phyloP scores from a whole-genome alignment of 2,888 invertebrate species.

The Hirtodrosophila duncani region DNA sequence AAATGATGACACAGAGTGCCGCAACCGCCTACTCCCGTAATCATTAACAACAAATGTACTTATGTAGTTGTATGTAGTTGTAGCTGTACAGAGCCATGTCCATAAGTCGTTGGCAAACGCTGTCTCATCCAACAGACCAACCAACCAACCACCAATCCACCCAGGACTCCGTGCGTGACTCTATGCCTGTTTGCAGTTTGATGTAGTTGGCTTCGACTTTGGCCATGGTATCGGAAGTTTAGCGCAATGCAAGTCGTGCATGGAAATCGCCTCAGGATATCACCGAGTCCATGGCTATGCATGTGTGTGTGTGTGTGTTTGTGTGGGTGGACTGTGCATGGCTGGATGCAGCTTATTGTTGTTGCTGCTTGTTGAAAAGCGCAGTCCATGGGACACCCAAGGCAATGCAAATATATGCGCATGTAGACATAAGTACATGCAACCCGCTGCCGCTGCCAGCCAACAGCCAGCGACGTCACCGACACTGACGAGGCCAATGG shows the following conservation, averaged over 20 bases:
- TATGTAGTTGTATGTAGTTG: no score
- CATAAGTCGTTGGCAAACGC: no score
- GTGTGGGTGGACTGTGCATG: no score
- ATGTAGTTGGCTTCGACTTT: conserved; percentile 41
- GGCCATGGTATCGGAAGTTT: conserved; percentile 37
- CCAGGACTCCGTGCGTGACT: conserved; percentile 29
- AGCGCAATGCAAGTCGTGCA: conserved; percentile 47
- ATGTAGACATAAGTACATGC: conserved; percentile 47
- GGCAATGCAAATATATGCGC: conserved; percentile 63
- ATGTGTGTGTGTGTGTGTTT: conserved; percentile 10
- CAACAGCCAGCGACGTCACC: not conserved
- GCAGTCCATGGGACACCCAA: conserved; percentile 48
- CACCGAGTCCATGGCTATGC: not conserved
- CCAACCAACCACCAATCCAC: no score
- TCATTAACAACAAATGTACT: no score
- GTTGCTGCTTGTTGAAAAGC: conserved; percentile 56
- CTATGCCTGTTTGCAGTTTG: conserved; percentile 37
- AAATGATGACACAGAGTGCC: no score
- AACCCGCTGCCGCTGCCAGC: conserved; percentile 22
- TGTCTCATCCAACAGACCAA: no score
- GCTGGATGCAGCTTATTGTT: conserved; percentile 31
- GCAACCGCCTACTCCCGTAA: no score
- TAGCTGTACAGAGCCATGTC: no score
- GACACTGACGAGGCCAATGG: conserved; percentile 45
- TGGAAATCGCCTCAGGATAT: conserved; percentile 17